Base-by-base conservation (phyloP, 2,888 invertebrate species). In the Drosophila cracens region DNA sequence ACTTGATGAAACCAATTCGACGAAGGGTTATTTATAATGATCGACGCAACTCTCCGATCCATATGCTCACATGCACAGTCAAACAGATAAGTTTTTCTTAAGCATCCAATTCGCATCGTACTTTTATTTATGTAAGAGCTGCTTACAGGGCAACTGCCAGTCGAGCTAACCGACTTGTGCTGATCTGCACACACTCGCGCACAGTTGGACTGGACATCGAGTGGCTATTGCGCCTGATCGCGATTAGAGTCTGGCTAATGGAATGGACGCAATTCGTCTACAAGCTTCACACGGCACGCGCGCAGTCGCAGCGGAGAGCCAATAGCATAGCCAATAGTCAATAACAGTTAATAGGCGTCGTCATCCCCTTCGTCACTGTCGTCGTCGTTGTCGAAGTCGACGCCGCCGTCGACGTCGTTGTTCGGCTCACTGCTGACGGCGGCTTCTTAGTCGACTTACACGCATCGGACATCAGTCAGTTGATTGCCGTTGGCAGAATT, bases 401-500 rank as follows among this genome's bases (percentile, higher is more conserved):
- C 43, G 18, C 7, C 49, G 43, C 2, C 49, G 46, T n/a, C 48
- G 48, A 8, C 40, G 18, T 2, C 25, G 46, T 25, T 46, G 46
- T 16, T 46, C 46, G 46, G 46, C 46, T 46, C 11, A 51, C n/a
- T 29, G 29, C 21, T 16, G 18, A 13, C 43, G 46, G 52, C 57
- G 76, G 66, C 66, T 81, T 79, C 72, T 70, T 76, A 70, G 66
- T 70, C 59, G 71, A 66, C 56, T 73, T 67, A 61, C 66, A 71
- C 21, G 66, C 70, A 57, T 48, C 65, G 57, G 65, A 70, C 76
- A 72, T 89, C 87, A 92, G 91, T 92, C 87, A 85, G 86, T 81
- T 79, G 85, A 90, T 82, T 82, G 85, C 79, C 87, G 87, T 88
- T 83, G 82, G 75, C 82, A 76, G 74, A 83, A 81, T 78, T 83